A percentile compares a stretch with the other conserved stretches of the same genome.
These are phyloP conservation scores for Cryptophagus acutangulus DNA, from an alignment of 2,888 invertebrate species.

Conservation along the genomic window DNA sequence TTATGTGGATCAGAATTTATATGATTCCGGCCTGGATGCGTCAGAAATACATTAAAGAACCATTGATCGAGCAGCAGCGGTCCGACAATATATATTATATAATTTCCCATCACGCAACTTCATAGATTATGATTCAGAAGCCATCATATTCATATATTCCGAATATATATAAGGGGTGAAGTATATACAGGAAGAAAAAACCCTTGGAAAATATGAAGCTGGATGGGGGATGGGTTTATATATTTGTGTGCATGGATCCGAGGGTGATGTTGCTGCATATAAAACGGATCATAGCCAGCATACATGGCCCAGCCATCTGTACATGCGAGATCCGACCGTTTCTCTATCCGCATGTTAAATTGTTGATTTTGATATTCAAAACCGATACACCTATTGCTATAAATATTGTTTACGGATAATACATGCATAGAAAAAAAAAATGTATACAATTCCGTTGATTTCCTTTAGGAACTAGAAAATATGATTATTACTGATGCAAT, in stretches of 20 bases:
- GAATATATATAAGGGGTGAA: neutral
- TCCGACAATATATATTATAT: conserved; percentile 36
- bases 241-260: neutral
- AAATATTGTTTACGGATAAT: no score
- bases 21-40: no score
- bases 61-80: no score
- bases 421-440: no score
- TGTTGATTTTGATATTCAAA: conserved; percentile 15
- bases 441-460: no score
- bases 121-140: conserved; percentile 41
- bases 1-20: no score
- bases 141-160: conserved; percentile 34
- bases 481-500: no score
- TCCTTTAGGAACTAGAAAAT: no score
- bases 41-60: conserved; percentile 5
- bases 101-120: conserved; percentile 41
- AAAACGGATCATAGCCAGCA: conserved; percentile 38
- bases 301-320: conserved; percentile 25
- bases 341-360: conserved; percentile 12
- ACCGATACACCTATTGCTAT: conserved; percentile 12
- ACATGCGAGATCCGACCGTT: conserved; percentile 10
- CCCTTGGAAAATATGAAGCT: neutral
- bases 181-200: neutral
- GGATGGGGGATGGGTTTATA: neutral
- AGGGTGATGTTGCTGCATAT: conserved; percentile 38